Evolutionary conservation across 2,888 invertebrate species (phyloP).

Genomic region (Tridacna gigas): DNA sequence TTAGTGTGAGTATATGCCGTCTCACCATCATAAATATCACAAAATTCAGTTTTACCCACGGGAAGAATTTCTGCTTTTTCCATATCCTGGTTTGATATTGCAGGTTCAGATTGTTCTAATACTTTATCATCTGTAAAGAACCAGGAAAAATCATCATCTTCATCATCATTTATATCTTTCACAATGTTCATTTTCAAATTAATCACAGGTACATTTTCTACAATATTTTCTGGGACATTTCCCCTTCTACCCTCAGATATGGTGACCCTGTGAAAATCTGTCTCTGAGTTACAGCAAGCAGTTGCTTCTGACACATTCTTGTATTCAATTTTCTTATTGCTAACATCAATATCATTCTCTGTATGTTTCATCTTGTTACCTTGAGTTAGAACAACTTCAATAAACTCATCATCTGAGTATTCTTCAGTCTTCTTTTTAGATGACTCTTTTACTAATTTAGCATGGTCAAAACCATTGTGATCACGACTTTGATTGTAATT

Average conservation of each 20-base stretch:
- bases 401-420: neutral
- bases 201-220: neutral
- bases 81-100: too few relatives aligned
- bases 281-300: too few relatives aligned
- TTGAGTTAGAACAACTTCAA: neutral
- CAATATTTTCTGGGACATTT: neutral
- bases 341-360: too few relatives aligned
- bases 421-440: neutral
- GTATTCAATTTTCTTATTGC: too few relatives aligned
- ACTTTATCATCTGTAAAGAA: neutral
- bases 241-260: neutral
- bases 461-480: neutral
- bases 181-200: neutral
- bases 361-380: too few relatives aligned
- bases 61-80: too few relatives aligned
- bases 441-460: neutral
- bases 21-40: neutral
- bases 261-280: too few relatives aligned
- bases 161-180: neutral
- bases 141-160: slow-evolving; percentile 19
- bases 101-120: too few relatives aligned
- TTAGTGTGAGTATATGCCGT: neutral
- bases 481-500: neutral
- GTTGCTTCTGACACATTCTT: too few relatives aligned
- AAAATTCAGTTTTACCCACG: too few relatives aligned